phyloP scores from a whole-genome alignment of 2,113 vertebrate species.

The Passer domesticus region DNA sequence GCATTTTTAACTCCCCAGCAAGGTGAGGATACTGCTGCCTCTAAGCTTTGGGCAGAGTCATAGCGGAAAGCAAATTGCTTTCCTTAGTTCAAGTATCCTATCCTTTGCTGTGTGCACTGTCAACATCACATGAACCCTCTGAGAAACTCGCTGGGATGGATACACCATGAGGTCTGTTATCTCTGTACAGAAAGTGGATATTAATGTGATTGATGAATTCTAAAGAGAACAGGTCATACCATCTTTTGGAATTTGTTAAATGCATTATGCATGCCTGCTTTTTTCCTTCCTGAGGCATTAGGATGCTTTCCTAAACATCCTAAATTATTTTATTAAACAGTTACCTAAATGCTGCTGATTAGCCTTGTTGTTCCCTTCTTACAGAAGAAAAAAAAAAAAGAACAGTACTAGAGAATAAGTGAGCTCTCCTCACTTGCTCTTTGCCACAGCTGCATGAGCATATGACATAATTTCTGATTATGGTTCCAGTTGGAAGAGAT shows the following conservation, averaged over 20 bases:
- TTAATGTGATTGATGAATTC: background rate
- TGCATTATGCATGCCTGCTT: background rate
- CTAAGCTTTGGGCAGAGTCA: background rate
- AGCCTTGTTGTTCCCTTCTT: background rate
- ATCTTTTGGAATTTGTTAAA: background rate
- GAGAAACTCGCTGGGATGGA: background rate
- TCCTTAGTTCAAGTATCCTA: background rate
- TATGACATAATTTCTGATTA: background rate
- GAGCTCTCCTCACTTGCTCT: background rate
- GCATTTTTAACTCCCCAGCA: background rate
- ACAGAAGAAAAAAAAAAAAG: background rate
- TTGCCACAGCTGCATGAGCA: background rate
- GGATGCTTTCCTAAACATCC: background rate
- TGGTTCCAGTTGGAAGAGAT: background rate
- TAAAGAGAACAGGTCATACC: background rate
- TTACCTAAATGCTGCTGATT: background rate
- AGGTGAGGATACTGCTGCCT: background rate
- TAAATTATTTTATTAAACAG: background rate
- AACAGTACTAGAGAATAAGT: background rate
- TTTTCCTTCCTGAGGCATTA: background rate
- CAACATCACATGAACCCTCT: background rate
- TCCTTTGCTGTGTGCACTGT: background rate
- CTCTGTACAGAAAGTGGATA: background rate
- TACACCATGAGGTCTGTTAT: background rate
- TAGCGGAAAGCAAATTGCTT: background rate